These are phyloP conservation scores for Schrankia costaestrigalis DNA, from an alignment of 2,888 invertebrate genomes.

Conservation along the genomic window DNA sequence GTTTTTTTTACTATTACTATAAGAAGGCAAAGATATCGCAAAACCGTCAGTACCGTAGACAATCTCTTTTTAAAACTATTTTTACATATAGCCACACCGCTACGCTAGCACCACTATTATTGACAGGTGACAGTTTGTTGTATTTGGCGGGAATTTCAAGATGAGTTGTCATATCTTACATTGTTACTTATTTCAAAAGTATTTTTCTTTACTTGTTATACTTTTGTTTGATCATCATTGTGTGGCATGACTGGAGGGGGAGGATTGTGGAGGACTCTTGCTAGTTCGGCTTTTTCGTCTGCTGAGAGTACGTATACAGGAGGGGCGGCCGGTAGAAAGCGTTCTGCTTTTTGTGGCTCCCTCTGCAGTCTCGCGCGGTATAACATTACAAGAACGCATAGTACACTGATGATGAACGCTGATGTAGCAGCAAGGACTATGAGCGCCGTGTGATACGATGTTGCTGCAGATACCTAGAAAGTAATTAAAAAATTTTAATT, in stretches of 20 bases:
- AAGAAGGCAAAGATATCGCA: slow-evolving; percentile 10
- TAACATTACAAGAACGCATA: slow-evolving; percentile 87
- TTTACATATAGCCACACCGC: neutral
- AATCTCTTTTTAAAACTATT: slow-evolving; percentile 11
- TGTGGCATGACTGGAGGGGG: slow-evolving; percentile 54
- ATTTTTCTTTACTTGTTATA: slow-evolving; percentile 34
- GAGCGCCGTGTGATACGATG: slow-evolving; percentile 88
- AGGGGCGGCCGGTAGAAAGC: slow-evolving; percentile 83
- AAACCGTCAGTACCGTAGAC: slow-evolving; percentile 4
- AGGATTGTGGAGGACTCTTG: slow-evolving; percentile 63
- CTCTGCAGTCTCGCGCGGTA: slow-evolving; percentile 82
- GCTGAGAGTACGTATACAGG: slow-evolving; percentile 86
- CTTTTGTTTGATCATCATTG: slow-evolving; percentile 51
- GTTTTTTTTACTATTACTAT: slow-evolving; percentile 2
- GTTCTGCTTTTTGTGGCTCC: slow-evolving; percentile 76
- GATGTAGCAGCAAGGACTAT: slow-evolving; percentile 89
- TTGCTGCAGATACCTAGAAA: slow-evolving; percentile 79
- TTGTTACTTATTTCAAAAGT: slow-evolving; percentile 13
- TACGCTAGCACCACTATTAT: slow-evolving; percentile 2
- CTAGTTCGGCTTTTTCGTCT: slow-evolving; percentile 81
- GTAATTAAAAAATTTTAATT: neutral
- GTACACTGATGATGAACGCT: slow-evolving; percentile 88
- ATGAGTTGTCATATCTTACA: slow-evolving; percentile 24
- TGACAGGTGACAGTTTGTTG: too few species aligned
- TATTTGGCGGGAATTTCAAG: slow-evolving; percentile 22